A percentile compares a stretch with the other conserved stretches of the same genome.
Conservation (phyloP, 2,797 vertebrate species). For the Chlorospingus flavigularis region DNA sequence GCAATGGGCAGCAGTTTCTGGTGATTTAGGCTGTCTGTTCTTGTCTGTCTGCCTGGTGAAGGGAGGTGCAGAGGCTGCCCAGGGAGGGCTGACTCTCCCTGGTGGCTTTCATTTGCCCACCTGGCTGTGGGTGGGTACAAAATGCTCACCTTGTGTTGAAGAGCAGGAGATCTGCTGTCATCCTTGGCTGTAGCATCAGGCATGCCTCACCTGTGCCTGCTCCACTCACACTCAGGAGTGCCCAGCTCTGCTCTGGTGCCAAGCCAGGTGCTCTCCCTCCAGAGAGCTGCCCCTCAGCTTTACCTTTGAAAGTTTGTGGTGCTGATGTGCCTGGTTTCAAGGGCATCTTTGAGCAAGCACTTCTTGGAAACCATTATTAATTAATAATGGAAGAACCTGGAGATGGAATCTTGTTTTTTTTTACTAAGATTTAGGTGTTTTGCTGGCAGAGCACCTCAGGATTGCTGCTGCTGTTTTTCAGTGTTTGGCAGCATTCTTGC, state of each 20-base stretch:
- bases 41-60: not conserved
- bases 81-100: rapidly evolving
- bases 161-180: not conserved
- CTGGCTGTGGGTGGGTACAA: not conserved
- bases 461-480: not conserved
- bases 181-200: not conserved
- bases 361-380: not conserved
- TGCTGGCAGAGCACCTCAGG: not conserved
- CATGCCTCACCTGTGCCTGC: rapidly evolving
- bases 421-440: not conserved
- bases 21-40: not conserved
- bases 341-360: not conserved
- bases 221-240: not conserved
- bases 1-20: not conserved
- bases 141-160: not conserved
- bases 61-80: not conserved
- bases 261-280: not conserved
- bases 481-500: not conserved
- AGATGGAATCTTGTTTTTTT: not conserved
- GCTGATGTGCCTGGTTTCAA: not conserved
- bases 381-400: slow-evolving; percentile 8
- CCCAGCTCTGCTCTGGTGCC: not conserved
- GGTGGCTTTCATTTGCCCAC: not conserved
- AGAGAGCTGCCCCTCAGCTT: not conserved
- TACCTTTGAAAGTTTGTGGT: not conserved